Conservation (phyloP, 2,888 invertebrate genomes). For the Andrena trimmerana region DNA sequence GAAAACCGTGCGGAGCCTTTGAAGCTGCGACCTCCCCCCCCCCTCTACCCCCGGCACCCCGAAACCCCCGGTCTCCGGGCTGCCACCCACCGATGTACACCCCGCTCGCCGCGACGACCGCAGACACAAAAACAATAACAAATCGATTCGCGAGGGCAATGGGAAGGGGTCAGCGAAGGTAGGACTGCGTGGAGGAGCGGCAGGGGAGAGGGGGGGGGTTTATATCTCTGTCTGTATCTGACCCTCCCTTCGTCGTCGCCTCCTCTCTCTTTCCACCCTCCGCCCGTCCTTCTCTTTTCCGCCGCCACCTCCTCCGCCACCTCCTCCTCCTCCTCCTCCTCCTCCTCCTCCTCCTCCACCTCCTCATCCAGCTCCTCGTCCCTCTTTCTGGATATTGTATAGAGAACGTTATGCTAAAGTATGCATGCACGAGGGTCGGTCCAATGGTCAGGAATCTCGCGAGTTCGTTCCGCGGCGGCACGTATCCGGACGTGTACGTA, state of each 20-base stretch:
- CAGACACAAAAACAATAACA: slow-evolving; percentile 85
- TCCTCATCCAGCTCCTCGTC: slow-evolving; percentile 53
- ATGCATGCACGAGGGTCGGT: slow-evolving; percentile 77
- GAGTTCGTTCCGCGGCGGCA: slow-evolving; percentile 73
- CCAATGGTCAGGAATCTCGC: slow-evolving; percentile 77
- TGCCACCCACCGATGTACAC: slow-evolving; percentile 65
- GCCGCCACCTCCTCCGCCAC: slow-evolving; percentile 49
- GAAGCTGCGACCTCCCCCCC: slow-evolving; percentile 54
- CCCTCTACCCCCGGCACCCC: background rate
- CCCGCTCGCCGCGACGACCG: slow-evolving; percentile 80
- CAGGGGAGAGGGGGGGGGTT: slow-evolving; percentile 26
- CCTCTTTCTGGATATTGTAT: slow-evolving; percentile 78
- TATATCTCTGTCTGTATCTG: slow-evolving; percentile 47
- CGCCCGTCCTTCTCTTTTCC: slow-evolving; percentile 2
- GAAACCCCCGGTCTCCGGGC: slow-evolving; percentile 43
- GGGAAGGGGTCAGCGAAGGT: slow-evolving; percentile 80
- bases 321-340: slow-evolving; percentile 42
- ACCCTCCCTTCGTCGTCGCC: slow-evolving; percentile 43
- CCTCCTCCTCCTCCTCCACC: slow-evolving; percentile 43
- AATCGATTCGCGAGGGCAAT: slow-evolving; percentile 83
- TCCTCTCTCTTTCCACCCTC: slow-evolving; percentile 36
- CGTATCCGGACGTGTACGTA: slow-evolving; percentile 68
- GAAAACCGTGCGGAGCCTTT: slow-evolving; percentile 66
- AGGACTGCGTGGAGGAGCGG: slow-evolving; percentile 64
- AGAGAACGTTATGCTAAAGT: slow-evolving; percentile 79